Evolutionary conservation across 2,113 vertebrate genomes (phyloP).

Genomic region (Scomber scombrus): DNA sequence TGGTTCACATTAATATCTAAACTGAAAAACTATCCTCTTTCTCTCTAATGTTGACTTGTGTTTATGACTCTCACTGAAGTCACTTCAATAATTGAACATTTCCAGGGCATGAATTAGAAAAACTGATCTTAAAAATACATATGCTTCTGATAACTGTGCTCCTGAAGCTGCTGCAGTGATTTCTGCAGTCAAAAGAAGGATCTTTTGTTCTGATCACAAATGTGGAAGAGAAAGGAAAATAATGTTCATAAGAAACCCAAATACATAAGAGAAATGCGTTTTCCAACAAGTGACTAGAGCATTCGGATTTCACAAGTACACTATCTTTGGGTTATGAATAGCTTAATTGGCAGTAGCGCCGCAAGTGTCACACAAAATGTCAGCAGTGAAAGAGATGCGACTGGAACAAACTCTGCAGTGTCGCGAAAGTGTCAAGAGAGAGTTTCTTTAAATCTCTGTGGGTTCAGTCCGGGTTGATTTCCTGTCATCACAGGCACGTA

Average conservation of each 20-base stretch:
- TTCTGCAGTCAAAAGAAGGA: slow-evolving; percentile 28
- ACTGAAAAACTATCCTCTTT: slow-evolving; percentile 38
- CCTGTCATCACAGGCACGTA: slow-evolving; percentile 45
- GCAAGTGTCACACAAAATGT: slow-evolving; percentile 59
- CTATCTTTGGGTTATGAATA: slow-evolving; percentile 49
- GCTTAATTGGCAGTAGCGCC: slow-evolving; percentile 62
- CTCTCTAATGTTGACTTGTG: slow-evolving; percentile 46
- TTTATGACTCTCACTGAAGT: slow-evolving; percentile 52
- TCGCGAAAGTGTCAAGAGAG: slow-evolving; percentile 35
- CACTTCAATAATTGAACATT: slow-evolving; percentile 70
- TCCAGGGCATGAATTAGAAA: slow-evolving; percentile 70
- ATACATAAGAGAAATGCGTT: slow-evolving; percentile 15
- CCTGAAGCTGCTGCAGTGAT: background rate
- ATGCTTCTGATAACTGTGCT: slow-evolving; percentile 44
- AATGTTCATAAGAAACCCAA: slow-evolving; percentile 40
- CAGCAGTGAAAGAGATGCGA: slow-evolving; percentile 55
- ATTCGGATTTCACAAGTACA: slow-evolving; percentile 27
- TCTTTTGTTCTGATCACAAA: slow-evolving; percentile 46
- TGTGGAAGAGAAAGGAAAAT: slow-evolving; percentile 48
- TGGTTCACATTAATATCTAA: slow-evolving; percentile 49
- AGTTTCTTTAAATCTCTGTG: slow-evolving; percentile 38
- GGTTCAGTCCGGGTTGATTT: slow-evolving; percentile 58
- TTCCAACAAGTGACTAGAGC: slow-evolving; percentile 11
- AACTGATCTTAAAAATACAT: slow-evolving; percentile 72
- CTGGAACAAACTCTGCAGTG: slow-evolving; percentile 54